phyloP scores from a whole-genome alignment of 2,888 invertebrate genomes.

The Drosophila lacicola region DNA sequence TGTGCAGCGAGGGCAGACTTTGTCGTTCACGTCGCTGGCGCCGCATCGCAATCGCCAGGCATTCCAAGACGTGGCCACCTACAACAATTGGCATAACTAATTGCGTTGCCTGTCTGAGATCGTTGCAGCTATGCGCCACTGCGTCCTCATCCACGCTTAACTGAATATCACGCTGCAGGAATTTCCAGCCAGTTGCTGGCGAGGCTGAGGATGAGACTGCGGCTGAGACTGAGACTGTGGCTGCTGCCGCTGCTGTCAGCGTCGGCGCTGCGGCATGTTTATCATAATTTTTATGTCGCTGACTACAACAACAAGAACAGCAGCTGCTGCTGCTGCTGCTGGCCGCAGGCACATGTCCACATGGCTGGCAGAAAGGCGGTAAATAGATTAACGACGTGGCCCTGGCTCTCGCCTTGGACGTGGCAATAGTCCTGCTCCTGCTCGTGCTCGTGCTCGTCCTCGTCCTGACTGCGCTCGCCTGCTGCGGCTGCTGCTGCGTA shows the following conservation, averaged over 20 bases:
- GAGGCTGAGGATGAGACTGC: constrained; percentile 17
- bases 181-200: constrained; percentile 47
- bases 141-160: constrained; percentile 37
- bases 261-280: constrained; percentile 65
- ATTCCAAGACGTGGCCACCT: constrained; percentile 55
- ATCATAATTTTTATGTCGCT: constrained; percentile 72
- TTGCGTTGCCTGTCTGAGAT: constrained; percentile 73
- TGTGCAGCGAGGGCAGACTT: constrained; percentile 61
- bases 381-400: constrained; percentile 82
- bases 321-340: constrained; percentile 20
- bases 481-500: constrained; percentile 49
- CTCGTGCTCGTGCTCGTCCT: constrained; percentile 3
- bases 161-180: constrained; percentile 67
- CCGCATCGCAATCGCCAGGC: constrained; percentile 41
- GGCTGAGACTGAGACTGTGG: constrained; percentile 3
- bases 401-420: constrained; percentile 66
- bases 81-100: constrained; percentile 80
- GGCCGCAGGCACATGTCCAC: constrained; percentile 80
- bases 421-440: constrained; percentile 53
- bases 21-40: constrained; percentile 70
- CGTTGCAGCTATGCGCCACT: constrained; percentile 56
- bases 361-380: constrained; percentile 81
- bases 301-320: constrained; percentile 39
- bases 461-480: constrained; percentile 12
- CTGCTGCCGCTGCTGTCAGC: constrained; percentile 25